Base-by-base conservation (phyloP, 2,797 vertebrate species). In the Enteromius fasciolatus region DNA sequence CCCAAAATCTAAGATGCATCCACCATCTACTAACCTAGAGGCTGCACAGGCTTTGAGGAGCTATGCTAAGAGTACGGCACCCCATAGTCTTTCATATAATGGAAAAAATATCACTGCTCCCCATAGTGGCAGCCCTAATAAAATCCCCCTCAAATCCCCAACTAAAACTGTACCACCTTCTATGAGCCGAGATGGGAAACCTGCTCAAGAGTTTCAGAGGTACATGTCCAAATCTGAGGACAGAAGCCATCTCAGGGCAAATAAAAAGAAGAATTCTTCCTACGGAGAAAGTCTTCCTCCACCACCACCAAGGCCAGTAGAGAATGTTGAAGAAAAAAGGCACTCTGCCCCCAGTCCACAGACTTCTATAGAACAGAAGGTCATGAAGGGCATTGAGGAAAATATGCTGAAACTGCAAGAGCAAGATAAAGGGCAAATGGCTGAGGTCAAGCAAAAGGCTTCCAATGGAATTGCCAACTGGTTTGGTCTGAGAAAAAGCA, bases 301-400 rank as follows among this genome's bases (percentile, higher is more conserved):
- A 73, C 94, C 94, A 67, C 94, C 94, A 11, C 94, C 93, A 0
- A 92, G 86, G 72, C 91, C 87, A 2, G 90, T 69, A 2, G 88
- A 88, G 36, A 52, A 81, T 3, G 33, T n/a, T 31, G 91, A 69
- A 50, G 94, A 93, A 85, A 87, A 89, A 84, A 92, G 93, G 81
- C 87, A 88, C 0, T 3, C 66, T 11, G 91, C 48, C 2, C 87
- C 93, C 15, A 91, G 90, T 64, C 91, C 87, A 0, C 96, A 97
- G 14, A 97, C 97, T 0, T 96, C 96, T 88, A 98, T 98, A 1
- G 98, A 99, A 90, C 97, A 98, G 92, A 98, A 98, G 87, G 98
- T 99, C 86, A 99, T 99, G 98, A 98, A 98, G 82, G 98, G 97
- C 86, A 99, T 99, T 0, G 96, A 98, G 92, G 98, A 98, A 91